Percentiles rank a stretch among this genome's conserved stretches.
Evolutionary conservation across 2,888 invertebrate genomes (phyloP).

Genomic region (Charanyca ferruginea): DNA sequence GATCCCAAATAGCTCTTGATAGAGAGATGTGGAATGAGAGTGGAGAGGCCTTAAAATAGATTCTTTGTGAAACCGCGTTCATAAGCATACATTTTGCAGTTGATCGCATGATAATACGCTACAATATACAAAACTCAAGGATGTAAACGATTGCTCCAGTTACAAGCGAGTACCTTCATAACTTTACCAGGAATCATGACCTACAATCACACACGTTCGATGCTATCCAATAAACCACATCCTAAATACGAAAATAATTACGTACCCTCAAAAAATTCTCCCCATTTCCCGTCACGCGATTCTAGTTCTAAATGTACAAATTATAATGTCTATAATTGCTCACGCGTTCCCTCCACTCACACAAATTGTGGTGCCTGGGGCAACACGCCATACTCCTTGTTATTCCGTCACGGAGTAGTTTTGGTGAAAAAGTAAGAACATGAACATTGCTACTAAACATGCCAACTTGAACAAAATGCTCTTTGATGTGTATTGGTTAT

Average conservation of each 20-base stretch:
- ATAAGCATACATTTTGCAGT: neutral
- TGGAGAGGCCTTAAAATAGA: too few relatives aligned
- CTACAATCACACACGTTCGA: conserved; percentile 44
- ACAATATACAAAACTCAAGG: neutral
- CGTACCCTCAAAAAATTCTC: conserved; percentile 52
- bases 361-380: conserved; percentile 48
- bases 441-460: conserved; percentile 64
- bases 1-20: too few relatives aligned
- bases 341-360: conserved; percentile 51
- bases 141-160: conserved; percentile 14
- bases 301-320: conserved; percentile 52
- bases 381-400: conserved; percentile 55
- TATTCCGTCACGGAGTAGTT: conserved; percentile 57
- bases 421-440: conserved; percentile 56
- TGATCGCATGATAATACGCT: neutral
- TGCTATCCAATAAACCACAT: conserved; percentile 59
- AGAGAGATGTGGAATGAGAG: too few relatives aligned
- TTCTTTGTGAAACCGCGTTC: too few relatives aligned
- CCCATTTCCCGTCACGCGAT: conserved; percentile 59
- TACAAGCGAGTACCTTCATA: conserved; percentile 4
- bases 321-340: conserved; percentile 59
- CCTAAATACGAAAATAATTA: conserved; percentile 58
- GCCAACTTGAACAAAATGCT: conserved; percentile 51
- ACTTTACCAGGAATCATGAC: conserved; percentile 20
- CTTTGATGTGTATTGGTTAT: conserved; percentile 52